These are phyloP conservation scores for Apotomis capreana DNA, from an alignment of 2,888 invertebrate species.

Conservation along the genomic window DNA sequence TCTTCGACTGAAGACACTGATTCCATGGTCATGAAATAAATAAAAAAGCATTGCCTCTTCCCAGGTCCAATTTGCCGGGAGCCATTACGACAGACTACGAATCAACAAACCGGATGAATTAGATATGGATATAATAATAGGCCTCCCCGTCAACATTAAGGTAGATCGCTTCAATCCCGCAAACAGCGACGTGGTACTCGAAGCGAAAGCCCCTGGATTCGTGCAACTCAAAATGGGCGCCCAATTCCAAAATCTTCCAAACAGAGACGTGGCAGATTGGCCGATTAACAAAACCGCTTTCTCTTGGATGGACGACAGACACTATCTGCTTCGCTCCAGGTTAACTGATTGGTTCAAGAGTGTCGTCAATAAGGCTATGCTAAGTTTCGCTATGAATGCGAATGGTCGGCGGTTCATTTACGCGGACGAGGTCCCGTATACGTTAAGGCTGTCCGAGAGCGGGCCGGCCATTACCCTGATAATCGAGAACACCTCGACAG, in stretches of 20 bases:
- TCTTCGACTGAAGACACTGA: no score
- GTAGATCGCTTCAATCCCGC: constrained; percentile 48
- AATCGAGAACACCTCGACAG: constrained; percentile 55
- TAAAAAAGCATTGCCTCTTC: neutral
- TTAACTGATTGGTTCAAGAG: constrained; percentile 83
- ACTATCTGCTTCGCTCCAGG: constrained; percentile 72
- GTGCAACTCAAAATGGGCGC: constrained; percentile 70
- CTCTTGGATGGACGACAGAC: constrained; percentile 66
- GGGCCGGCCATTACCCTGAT: constrained; percentile 83
- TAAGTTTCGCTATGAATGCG: constrained; percentile 50
- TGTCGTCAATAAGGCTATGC: constrained; percentile 70
- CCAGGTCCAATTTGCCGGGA: constrained; percentile 81
- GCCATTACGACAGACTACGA: constrained; percentile 83
- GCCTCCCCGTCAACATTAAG: constrained; percentile 70
- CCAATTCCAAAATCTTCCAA: constrained; percentile 60
- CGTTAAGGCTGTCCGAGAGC: constrained; percentile 57
- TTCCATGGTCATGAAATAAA: no score
- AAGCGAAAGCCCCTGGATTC: constrained; percentile 71
- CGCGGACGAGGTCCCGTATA: constrained; percentile 69
- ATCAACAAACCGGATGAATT: constrained; percentile 84
- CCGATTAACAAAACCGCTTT: constrained; percentile 64
- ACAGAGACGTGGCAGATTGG: constrained; percentile 58
- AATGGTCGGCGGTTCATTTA: constrained; percentile 43
- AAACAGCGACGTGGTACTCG: constrained; percentile 67
- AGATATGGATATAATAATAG: constrained; percentile 83